Base-by-base conservation (phyloP, 2,113 vertebrate genomes). In the Rhombomys opimus region DNA sequence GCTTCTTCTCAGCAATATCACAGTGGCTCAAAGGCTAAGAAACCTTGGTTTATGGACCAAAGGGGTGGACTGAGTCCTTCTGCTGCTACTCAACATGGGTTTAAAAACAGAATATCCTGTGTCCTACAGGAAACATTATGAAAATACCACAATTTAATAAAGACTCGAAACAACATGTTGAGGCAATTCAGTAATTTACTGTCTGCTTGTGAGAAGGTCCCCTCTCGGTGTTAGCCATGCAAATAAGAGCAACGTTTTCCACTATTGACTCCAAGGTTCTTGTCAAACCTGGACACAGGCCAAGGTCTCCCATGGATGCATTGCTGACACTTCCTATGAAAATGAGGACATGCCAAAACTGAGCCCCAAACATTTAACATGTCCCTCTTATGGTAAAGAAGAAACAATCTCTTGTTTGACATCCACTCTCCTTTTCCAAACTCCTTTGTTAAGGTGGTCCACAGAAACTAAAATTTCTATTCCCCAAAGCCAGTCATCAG, bases 11-110 rank as follows among this genome's bases (percentile, higher is more conserved):
- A 94, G 94, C 90, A 70, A 1, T 30, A 72, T 77, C 87, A 17
- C 89, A 70, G 96, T 92, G 97, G 96, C 96, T 98, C 85, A 93
- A 95, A 80, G 90, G 96, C 96, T 97, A 97, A 98, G 98, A 89
- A 97, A 96, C 97, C 57, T 78, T 54, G 23, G 80, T 67, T 93
- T 78, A 87, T 92, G 90, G 95, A 90, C 81, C 27, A n/a, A 87
- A 76, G 72, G 95, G 80, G 5, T 30, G 70, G 82, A 97, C 77
- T 32, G 59, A 96, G 97, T 91, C 97, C 61, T 23, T 11, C 4
- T 59, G 14, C 25, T 1, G 0, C 8, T 46, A 88, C 52, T 67
- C 93, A 90, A 80, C 38, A 72, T 0, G 0, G 61, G 38, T 52
- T 95, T 85, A 93, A 94, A 67, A 86, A 94, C 96, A 75, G 52